Base-by-base conservation (phyloP, 2,888 invertebrate genomes). In the Drosophila niveifrons region DNA sequence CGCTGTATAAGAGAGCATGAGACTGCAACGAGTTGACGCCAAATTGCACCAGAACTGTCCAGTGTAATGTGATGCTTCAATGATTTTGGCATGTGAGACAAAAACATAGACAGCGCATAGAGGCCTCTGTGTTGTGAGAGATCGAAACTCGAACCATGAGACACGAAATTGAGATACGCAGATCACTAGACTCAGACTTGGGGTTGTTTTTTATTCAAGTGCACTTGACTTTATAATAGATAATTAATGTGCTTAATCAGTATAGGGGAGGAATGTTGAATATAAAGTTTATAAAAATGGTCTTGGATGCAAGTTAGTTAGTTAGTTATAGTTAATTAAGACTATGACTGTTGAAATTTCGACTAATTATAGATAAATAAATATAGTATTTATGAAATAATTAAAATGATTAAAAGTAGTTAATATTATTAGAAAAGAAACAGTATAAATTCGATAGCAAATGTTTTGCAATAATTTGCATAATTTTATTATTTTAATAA, bases 11-110 rank as follows among this genome's bases (percentile, higher is more conserved):
- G 23, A 23, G 23, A 23, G 23, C 31, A 48, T 68, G 69, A 70
- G 66, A 71, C 56, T 68, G 59, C 66, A 68, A 70, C 75, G 57
- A 78, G 80, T 78, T 82, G 66, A 36, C 61, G 61, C 74, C 62
- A 56, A 85, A 75, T 70, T 68, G 50, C 50, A 66, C 72, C 75
- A 73, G 78, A 70, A 64, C 51, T 31, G 66, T 31, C 56, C 55
- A 55, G 72, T 72, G 73, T 64, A 68, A 80, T 72, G 83, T 64
- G 72, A 83, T 78, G 86, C 86, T 78, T 82, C 72, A 85, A 86
- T 78, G 88, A 75, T 74, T 88, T 62, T 34, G 58, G 56, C 68
- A 77, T 52, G 65, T 43, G 72, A 79, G 77, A 84, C 62, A 55
- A 23, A 61, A 41, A 3, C 62, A 41, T 34, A 47, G 17, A 29